Percentiles rank a stretch among this genome's conserved stretches.
Conservation (phyloP, 2,888 invertebrate genomes). For the Rhorus exstirpatorius region DNA sequence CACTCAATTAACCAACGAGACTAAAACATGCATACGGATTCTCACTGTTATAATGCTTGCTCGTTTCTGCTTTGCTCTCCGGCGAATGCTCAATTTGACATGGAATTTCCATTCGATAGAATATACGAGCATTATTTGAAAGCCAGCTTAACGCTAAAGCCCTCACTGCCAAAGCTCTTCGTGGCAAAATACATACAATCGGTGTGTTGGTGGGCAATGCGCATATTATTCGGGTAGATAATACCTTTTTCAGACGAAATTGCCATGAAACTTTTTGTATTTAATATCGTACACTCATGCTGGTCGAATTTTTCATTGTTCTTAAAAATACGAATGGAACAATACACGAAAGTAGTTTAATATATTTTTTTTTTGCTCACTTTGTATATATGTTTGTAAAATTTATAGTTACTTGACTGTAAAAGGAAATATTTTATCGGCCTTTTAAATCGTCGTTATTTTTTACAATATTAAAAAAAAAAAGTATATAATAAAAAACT, state of each 20-base stretch:
- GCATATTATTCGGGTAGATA: neutral
- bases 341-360: neutral
- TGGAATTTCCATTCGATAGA: constrained; percentile 42
- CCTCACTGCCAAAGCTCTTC: constrained; percentile 25
- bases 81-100: constrained; percentile 40
- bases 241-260: neutral
- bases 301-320: constrained; percentile 1
- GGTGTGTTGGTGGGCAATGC: neutral
- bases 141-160: constrained; percentile 21
- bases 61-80: constrained; percentile 23
- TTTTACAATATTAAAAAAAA: no score
- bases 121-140: constrained; percentile 10
- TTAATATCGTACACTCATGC: neutral
- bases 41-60: neutral
- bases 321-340: constrained; percentile 18
- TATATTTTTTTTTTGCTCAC: neutral
- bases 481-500: no score
- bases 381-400: neutral
- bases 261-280: neutral
- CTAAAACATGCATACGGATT: neutral
- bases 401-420: neutral
- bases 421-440: no score
- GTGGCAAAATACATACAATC: constrained; percentile 7
- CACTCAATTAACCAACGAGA: constrained; percentile 55
- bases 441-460: no score